Evolutionary conservation across 2,113 vertebrate species (phyloP), one percentile per base, ranked within the genome.

Genomic region (Menidia beryllina): DNA sequence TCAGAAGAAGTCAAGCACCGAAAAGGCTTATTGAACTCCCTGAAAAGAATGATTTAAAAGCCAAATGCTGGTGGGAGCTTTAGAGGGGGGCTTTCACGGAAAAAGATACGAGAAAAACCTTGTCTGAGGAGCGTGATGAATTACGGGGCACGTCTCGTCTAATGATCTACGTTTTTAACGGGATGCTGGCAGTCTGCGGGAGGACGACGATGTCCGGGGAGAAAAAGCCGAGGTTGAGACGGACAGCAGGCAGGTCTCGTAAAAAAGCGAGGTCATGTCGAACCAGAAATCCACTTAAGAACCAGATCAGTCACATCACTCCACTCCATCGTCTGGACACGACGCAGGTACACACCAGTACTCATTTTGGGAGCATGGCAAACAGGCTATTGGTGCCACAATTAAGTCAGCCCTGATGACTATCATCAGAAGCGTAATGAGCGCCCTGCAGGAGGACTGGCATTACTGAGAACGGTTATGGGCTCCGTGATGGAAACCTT

Each of bases 401-500:
- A 86, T 91, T 87, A 89, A 21, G 79, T 67, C 75, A 60, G 71
- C 66, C 19, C 74, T 86, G 82, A 88, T 83, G 67, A 87, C 87
- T 83, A 86, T 88, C 84, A 91, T 89, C 83, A 77, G 69, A 58
- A 58, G 69, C 2, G 17, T 87, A 87, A 91, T 89, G 67, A 82
- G 79, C 2, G 27, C 72, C 79, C 75, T 72, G 70, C 8, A 1
- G 69, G 68, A 83, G 61, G 76, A 63, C 27, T 61, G 75, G 66
- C 69, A 77, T 83, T 77, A 89, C 52, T 49, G 62, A 50, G 64
- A 69, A 75, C 69, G 62, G 45, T 79, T 75, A 65, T 67, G 19
- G 62, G 38, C 47, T 78, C 61, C 43, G 58, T 53, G 67, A 51
- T 73, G 62, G 63, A 77, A 82, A 86, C 51, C 61, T 75, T 39